Evolutionary conservation across 2,888 invertebrate genomes (phyloP).

Genomic region (Acholoe squamosa): DNA sequence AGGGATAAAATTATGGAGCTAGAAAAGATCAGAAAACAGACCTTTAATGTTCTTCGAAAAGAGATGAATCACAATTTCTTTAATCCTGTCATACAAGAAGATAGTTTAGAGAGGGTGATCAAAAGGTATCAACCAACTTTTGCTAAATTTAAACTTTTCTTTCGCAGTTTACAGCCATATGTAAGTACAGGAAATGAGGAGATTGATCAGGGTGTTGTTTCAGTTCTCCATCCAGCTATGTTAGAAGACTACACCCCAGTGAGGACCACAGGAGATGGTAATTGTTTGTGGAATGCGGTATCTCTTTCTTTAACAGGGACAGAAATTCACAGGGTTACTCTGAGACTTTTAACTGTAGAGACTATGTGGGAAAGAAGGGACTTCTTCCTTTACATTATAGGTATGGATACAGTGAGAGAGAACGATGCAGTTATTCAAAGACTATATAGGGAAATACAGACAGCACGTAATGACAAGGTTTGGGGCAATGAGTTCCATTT

Average conservation of each 20-base stretch:
- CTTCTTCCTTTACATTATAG: too few relatives aligned
- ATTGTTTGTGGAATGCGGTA: conserved; percentile 12
- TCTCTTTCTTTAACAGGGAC: neutral
- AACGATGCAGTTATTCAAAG: neutral
- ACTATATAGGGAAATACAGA: neutral
- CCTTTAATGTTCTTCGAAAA: neutral
- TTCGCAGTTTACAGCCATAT: neutral
- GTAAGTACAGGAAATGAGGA: neutral
- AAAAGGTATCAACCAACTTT: neutral
- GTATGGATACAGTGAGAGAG: too few relatives aligned
- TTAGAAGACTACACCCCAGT: neutral
- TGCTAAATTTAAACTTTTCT: neutral
- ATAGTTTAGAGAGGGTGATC: neutral
- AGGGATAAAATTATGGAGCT: neutral
- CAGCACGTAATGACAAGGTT: neutral
- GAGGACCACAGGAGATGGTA: conserved; percentile 13
- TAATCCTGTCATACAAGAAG: neutral
- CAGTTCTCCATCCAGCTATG: neutral
- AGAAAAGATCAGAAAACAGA: neutral
- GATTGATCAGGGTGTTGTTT: neutral
- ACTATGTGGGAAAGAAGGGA: too few relatives aligned
- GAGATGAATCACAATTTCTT: neutral
- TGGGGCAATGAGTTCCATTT: conserved; percentile 40
- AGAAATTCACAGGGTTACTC: neutral
- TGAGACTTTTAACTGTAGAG: conserved; percentile 9